A percentile compares a stretch with the other conserved stretches of the same genome.
Conservation (phyloP, 64 coral and sea anemone species). For the Porites australiensis region DNA sequence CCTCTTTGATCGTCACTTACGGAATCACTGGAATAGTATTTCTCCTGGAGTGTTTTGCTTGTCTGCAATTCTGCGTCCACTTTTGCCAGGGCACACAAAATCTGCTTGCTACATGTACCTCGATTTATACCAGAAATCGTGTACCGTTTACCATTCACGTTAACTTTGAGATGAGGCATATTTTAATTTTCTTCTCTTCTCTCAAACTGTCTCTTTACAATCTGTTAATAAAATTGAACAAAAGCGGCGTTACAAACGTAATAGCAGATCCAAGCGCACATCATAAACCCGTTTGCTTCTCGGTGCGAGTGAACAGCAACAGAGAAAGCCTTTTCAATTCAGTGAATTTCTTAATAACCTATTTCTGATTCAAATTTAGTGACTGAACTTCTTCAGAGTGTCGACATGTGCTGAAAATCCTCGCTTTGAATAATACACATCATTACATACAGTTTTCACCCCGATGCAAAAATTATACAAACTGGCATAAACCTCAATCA, state of each 20-base stretch:
- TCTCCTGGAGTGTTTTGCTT: background rate
- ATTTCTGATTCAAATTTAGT: too few species aligned
- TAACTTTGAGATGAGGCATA: slow-evolving; percentile 88
- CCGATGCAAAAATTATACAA: too few species aligned
- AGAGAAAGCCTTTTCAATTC: too few species aligned
- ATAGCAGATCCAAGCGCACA: too few species aligned
- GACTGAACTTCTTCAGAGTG: too few species aligned
- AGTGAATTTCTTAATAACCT: too few species aligned
- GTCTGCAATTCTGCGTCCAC: slow-evolving; percentile 49
- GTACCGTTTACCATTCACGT: slow-evolving; percentile 81
- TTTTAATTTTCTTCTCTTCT: background rate
- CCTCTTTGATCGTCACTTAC: background rate
- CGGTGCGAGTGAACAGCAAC: too few species aligned
- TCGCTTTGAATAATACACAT: too few species aligned
- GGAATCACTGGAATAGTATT: background rate
- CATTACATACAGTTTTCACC: too few species aligned
- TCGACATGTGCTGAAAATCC: too few species aligned
- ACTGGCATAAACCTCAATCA: too few species aligned
- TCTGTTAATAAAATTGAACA: background rate
- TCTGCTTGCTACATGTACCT: slow-evolving; percentile 71
- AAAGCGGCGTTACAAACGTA: background rate
- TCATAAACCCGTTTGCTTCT: too few species aligned
- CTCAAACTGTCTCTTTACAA: background rate
- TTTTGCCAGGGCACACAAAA: slow-evolving; percentile 77
- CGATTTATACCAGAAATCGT: slow-evolving; percentile 77